A percentile compares a stretch with the other conserved stretches of the same genome.
Evolutionary conservation across 2,797 vertebrate genomes (phyloP).

Genomic region (Girardinus metallicus): DNA sequence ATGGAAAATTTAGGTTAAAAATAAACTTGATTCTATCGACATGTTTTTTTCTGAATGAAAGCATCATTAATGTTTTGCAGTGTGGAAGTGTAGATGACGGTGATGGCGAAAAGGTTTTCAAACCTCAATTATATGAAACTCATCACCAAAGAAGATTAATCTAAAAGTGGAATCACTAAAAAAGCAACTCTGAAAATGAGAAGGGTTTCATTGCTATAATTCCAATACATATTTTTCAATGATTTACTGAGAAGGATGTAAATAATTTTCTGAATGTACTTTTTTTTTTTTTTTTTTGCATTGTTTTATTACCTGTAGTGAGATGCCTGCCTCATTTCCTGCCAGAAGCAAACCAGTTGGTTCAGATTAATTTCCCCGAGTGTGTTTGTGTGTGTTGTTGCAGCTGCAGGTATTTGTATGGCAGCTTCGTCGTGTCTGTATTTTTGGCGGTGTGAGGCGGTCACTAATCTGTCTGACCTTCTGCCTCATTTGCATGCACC

Average conservation of each 20-base stretch:
- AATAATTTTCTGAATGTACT: background rate
- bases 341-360: background rate
- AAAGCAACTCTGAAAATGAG: background rate
- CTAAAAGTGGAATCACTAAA: background rate
- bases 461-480: conserved; percentile 77
- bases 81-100: background rate
- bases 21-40: background rate
- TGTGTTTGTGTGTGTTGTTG: conserved; percentile 7
- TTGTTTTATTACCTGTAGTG: background rate
- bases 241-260: background rate
- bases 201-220: background rate
- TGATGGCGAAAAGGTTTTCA: background rate
- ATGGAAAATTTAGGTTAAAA: background rate
- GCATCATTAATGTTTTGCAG: background rate
- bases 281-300: background rate
- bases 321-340: background rate
- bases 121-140: background rate
- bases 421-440: conserved; percentile 63
- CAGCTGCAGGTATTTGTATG: conserved; percentile 70
- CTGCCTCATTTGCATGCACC: conserved; percentile 75
- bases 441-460: conserved; percentile 66
- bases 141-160: background rate
- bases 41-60: background rate
- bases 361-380: conserved; percentile 5
- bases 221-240: background rate